Evolutionary conservation across 2,113 vertebrate species (phyloP).

Genomic region (Onychostruthus taczanowskii): DNA sequence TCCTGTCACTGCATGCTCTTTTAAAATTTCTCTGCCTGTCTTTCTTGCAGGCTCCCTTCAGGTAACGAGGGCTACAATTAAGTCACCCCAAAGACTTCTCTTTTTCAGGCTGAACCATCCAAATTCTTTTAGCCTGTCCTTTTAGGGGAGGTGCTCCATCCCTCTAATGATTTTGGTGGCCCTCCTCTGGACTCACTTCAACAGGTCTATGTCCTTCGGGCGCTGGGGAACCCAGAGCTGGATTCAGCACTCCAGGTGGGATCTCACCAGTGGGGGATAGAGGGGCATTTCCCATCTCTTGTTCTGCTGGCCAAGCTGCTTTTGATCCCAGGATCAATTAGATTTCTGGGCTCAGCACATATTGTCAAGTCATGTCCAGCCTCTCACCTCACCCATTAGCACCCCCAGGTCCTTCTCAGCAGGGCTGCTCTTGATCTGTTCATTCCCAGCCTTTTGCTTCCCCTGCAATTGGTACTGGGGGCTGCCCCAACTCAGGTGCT

Average conservation of each 20-base stretch:
- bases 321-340: neutral
- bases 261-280: neutral
- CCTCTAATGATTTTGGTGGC: neutral
- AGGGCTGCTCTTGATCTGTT: neutral
- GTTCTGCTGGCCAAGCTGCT: neutral
- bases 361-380: neutral
- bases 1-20: neutral
- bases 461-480: neutral
- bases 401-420: neutral
- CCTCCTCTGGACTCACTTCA: neutral
- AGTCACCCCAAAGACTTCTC: neutral
- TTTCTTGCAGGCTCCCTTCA: neutral
- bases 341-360: neutral
- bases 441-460: neutral
- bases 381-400: neutral
- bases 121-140: neutral
- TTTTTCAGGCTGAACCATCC: neutral
- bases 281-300: too few species aligned
- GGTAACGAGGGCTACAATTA: neutral
- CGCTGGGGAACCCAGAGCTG: neutral
- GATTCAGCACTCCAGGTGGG: neutral
- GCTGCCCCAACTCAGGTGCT: neutral
- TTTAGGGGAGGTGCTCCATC: neutral
- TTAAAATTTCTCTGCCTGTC: neutral
- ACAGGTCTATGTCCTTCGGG: neutral